These are phyloP conservation scores for Abrostola tripartita DNA, from an alignment of 2,888 invertebrate species.

Conservation along the genomic window DNA sequence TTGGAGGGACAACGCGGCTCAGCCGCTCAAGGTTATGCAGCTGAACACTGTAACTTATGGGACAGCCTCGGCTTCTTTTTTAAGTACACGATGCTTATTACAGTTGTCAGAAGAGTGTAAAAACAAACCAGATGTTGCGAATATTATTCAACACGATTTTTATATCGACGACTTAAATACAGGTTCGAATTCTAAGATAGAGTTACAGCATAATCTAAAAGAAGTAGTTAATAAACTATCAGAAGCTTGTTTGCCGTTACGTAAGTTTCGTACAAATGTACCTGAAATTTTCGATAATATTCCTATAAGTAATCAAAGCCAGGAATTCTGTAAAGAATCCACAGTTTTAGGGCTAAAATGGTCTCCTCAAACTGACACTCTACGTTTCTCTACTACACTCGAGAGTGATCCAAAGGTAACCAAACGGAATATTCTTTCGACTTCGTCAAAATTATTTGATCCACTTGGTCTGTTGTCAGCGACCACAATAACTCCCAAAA, in stretches of 20 bases:
- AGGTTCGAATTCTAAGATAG: conserved; percentile 21
- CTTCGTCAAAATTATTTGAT: conserved; percentile 46
- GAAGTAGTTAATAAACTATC: conserved; percentile 14
- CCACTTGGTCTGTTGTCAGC: conserved; percentile 45
- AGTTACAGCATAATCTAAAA: conserved; percentile 18
- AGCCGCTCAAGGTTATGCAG: conserved; percentile 18
- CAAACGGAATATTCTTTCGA: conserved; percentile 43
- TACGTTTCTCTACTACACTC: conserved; percentile 32
- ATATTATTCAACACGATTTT: conserved; percentile 28
- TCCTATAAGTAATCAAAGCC: no score
- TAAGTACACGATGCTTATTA: conserved; percentile 37
- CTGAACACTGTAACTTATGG: conserved; percentile 7
- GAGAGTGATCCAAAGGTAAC: conserved; percentile 14
- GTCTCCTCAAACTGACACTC: conserved; percentile 33
- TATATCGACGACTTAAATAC: conserved; percentile 50
- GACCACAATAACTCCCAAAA: conserved; percentile 33
- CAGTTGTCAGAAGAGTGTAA: conserved; percentile 38
- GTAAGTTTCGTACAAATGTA: no score
- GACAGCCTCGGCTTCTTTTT: conserved; percentile 7
- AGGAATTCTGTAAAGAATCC: no score
- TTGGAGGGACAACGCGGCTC: conserved; percentile 36
- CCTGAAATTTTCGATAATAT: no score
- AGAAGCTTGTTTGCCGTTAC: conserved; percentile 37
- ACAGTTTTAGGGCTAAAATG: conserved; percentile 16
- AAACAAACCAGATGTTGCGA: conserved; percentile 24